A percentile compares a stretch with the other conserved stretches of the same genome.
Evolutionary conservation across 2,797 vertebrate species (phyloP).

Genomic region (Galagoides demidoff): DNA sequence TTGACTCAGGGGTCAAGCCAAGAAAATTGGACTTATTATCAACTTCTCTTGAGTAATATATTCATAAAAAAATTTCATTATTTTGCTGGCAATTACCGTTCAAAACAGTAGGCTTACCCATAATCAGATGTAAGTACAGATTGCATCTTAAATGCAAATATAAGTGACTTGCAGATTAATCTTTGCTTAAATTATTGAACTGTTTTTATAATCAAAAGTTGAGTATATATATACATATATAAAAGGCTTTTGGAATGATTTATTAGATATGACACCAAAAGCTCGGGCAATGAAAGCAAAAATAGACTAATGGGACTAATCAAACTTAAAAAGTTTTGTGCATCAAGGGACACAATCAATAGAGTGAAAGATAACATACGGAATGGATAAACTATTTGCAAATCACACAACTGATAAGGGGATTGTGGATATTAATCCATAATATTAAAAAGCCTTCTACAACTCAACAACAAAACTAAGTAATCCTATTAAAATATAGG

Average conservation of each 20-base stretch:
- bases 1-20: background rate
- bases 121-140: slow-evolving; percentile 46
- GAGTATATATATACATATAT: background rate
- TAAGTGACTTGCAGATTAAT: background rate
- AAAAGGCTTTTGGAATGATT: slow-evolving; percentile 16
- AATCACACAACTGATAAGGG: background rate
- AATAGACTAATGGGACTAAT: background rate
- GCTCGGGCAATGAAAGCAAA: background rate
- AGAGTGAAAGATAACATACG: background rate
- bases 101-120: background rate
- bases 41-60: background rate
- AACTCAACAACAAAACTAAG: background rate
- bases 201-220: background rate
- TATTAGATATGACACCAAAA: background rate
- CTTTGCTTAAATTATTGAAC: slow-evolving; percentile 17
- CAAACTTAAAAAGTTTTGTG: background rate
- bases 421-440: background rate
- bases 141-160: slow-evolving; percentile 29
- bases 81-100: slow-evolving; percentile 20
- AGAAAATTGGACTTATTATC: background rate
- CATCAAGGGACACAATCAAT: background rate
- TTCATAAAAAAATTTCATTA: background rate
- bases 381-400: background rate
- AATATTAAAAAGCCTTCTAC: background rate
- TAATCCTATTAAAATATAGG: background rate